phyloP scores from a whole-genome alignment of 1,140 invertebrate species.

The Drosophila sp. region DNA sequence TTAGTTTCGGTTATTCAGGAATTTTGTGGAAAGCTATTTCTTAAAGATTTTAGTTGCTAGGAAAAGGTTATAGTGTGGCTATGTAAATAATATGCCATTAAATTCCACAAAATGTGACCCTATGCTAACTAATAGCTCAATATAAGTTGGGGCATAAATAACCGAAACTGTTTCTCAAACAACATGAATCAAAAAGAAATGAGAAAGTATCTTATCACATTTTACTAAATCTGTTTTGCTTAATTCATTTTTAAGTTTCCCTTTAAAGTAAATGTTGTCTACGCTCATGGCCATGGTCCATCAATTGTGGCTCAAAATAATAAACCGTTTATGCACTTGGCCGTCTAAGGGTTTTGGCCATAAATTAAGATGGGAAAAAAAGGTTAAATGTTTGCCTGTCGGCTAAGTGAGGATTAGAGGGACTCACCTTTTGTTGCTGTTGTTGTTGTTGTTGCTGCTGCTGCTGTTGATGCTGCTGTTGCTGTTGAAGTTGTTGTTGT shows the following conservation, averaged over 20 bases:
- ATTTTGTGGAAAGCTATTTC: background rate
- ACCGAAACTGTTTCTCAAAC: too few species aligned
- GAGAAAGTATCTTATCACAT: too few species aligned
- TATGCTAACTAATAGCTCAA: too few species aligned
- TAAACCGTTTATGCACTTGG: conserved; percentile 13
- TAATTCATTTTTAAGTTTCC: background rate
- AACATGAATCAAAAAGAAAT: too few species aligned
- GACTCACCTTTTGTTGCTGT: conserved; percentile 76
- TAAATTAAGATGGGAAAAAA: conserved; percentile 74
- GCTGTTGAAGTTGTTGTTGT: conserved; percentile 69
- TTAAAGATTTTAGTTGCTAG: too few species aligned
- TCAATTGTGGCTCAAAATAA: conserved; percentile 12
- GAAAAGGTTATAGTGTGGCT: too few species aligned
- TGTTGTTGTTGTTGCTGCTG: conserved; percentile 54
- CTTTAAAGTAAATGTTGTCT: background rate
- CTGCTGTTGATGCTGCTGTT: conserved; percentile 43
- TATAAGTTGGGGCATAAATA: too few species aligned
- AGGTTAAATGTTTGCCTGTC: conserved; percentile 74
- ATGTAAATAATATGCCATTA: too few species aligned
- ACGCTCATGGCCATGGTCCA: background rate
- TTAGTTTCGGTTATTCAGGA: background rate
- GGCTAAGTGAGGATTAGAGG: conserved; percentile 69
- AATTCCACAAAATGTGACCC: too few species aligned
- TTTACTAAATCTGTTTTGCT: too few species aligned
- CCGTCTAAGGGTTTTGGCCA: conserved; percentile 47